Conservation (phyloP, 2,888 invertebrate species). For the Lasioglossum calceatum region DNA sequence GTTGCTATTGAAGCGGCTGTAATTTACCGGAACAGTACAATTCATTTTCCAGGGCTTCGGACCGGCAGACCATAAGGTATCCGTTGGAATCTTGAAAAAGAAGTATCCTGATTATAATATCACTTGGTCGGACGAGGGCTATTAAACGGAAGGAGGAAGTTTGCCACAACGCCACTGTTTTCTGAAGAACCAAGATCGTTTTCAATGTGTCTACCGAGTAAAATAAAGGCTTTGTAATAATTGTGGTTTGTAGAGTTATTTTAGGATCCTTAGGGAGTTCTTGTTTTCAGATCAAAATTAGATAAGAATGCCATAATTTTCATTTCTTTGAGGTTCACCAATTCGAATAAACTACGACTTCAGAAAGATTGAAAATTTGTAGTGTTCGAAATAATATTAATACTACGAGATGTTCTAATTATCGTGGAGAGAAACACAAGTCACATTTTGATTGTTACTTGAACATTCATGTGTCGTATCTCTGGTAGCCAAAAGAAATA, state of each 20-base stretch:
- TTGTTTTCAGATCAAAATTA: neutral
- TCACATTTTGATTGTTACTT: too few relatives aligned
- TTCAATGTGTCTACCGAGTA: neutral
- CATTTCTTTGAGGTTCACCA: too few relatives aligned
- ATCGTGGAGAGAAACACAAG: too few relatives aligned
- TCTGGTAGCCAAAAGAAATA: too few relatives aligned
- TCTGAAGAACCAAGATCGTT: neutral
- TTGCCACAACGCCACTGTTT: neutral
- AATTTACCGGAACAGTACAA: neutral
- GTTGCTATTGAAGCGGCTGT: neutral
- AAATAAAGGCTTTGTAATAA: neutral
- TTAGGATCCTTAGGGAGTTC: neutral
- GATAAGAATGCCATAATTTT: too few relatives aligned
- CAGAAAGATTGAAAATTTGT: too few relatives aligned
- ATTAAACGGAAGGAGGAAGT: slow-evolving; percentile 18
- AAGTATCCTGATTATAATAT: slow-evolving; percentile 91
- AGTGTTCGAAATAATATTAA: too few relatives aligned
- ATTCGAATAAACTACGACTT: too few relatives aligned
- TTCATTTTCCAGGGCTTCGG: slow-evolving; percentile 90
- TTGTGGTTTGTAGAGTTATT: neutral
- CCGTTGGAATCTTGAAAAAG: slow-evolving; percentile 91
- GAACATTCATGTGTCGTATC: too few relatives aligned
- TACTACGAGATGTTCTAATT: too few relatives aligned
- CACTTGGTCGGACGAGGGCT: slow-evolving; percentile 91
- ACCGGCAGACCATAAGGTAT: slow-evolving; percentile 93